Evolutionary conservation across 2,797 vertebrate species (phyloP), one percentile per base, ranked within the genome.

Genomic region (Philypnodon macrostomus): DNA sequence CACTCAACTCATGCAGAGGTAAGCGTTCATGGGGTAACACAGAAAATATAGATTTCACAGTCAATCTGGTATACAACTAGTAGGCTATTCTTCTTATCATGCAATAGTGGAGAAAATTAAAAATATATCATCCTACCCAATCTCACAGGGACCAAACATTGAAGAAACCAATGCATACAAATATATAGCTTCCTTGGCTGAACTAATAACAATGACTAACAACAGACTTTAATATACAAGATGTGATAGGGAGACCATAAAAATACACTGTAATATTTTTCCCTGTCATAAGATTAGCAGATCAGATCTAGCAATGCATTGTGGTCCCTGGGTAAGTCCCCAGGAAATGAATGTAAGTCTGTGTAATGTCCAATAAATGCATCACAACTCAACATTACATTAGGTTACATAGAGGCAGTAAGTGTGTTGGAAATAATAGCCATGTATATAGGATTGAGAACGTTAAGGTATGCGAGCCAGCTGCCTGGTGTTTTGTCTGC

Each of bases 401-500:
- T 35, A n/a, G 35, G 23, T 24, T 27, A 5, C 19, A 6, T 41
- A 8, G 39, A 6, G 21, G 35, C 47, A 30, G 39, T 0, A 18
- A n/a, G 34, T 35, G 39, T 15, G 39, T 49, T 17, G 27, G 17
- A 44, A 17, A 36, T 44, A 16, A 35, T 35, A 26, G 29, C 9
- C 29, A 30, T 26, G 31, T 39, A 24, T 50, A 37, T 24, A 23
- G 59, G 32, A 24, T 15, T 11, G 26, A 50, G 48, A 34, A 59
- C 29, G 29, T 19, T 19, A 17, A 53, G 49, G 47, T 56, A 62
- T 65, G 60, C 34, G n/a, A 6, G 21, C 15, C 72, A 81, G 67
- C 51, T 75, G 74, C 41, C 60, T 53, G 19, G 42, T 78, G 70
- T 78, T 78, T 74, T 76, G 73, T 65, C 79, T 81, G 63, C 26